Evolutionary conservation across 30 jellyfish, hydroid and myxozoan species (phyloP).

Genomic region (Sanderia malayensis): DNA sequence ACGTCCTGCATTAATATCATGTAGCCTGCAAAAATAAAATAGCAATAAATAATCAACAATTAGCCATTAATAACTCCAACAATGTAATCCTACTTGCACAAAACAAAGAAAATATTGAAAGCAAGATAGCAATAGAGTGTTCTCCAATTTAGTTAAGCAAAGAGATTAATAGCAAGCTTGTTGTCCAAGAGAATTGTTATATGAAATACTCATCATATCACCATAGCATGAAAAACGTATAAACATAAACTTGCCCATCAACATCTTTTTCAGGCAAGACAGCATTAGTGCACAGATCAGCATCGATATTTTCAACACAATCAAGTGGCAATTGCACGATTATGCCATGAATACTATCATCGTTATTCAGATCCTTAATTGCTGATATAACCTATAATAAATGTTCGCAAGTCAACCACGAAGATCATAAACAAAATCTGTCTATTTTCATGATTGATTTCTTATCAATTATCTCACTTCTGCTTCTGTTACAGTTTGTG

Average conservation of each 20-base stretch:
- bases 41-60: too few species aligned
- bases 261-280: constrained; percentile 96
- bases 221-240: too few species aligned
- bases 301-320: constrained; percentile 64
- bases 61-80: too few species aligned
- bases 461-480: constrained; percentile 50
- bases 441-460: too few species aligned
- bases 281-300: constrained; percentile 88
- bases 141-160: too few species aligned
- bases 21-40: constrained; percentile 68
- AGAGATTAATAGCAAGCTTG: too few species aligned
- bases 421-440: neutral
- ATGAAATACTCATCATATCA: too few species aligned
- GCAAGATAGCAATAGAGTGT: too few species aligned
- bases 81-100: too few species aligned
- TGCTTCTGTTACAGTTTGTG: constrained; percentile 65
- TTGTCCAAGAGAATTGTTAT: too few species aligned
- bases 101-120: too few species aligned
- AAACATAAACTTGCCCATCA: constrained; percentile 98
- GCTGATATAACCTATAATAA: constrained; percentile 49
- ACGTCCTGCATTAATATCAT: constrained; percentile 94
- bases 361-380: constrained; percentile 63
- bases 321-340: constrained; percentile 96
- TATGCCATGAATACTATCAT: constrained; percentile 83
- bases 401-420: too few species aligned